phyloP scores from a whole-genome alignment of 2,888 invertebrate genomes.

The Herminia tarsipennalis region DNA sequence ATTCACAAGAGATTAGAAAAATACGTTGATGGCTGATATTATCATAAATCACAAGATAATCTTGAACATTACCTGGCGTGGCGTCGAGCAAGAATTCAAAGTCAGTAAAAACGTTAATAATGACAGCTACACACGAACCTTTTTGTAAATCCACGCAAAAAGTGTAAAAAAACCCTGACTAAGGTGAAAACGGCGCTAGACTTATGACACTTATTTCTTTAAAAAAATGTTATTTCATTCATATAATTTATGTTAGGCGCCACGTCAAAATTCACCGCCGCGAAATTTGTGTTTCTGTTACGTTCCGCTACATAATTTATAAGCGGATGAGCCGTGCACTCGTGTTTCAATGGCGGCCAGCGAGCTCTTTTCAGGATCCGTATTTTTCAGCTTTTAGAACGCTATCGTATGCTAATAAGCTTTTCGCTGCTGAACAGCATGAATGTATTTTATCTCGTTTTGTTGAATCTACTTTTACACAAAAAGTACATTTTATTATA shows the following conservation, averaged over 20 bases:
- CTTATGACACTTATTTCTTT: constrained; percentile 27
- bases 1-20: background rate
- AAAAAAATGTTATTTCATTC: constrained; percentile 36
- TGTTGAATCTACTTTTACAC: constrained; percentile 2
- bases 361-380: constrained; percentile 57
- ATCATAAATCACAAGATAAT: constrained; percentile 33
- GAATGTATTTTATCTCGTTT: constrained; percentile 42
- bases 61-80: constrained; percentile 32
- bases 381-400: constrained; percentile 68
- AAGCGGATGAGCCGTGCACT: constrained; percentile 65
- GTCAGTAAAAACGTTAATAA: constrained; percentile 29
- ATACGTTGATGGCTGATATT: constrained; percentile 20
- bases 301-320: constrained; percentile 70
- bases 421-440: constrained; percentile 49
- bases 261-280: constrained; percentile 46
- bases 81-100: too few relatives aligned
- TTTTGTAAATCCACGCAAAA: constrained; percentile 19
- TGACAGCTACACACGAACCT: constrained; percentile 14
- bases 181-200: constrained; percentile 28
- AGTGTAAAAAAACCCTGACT: constrained; percentile 25
- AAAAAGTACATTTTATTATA: constrained; percentile 15
- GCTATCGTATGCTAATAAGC: constrained; percentile 73
- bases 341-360: constrained; percentile 60
- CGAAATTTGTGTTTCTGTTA: constrained; percentile 55
- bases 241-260: constrained; percentile 37